These are phyloP conservation scores for Latrodectus geometricus DNA, from an alignment of 1,140 invertebrate genomes.

Conservation along the genomic window DNA sequence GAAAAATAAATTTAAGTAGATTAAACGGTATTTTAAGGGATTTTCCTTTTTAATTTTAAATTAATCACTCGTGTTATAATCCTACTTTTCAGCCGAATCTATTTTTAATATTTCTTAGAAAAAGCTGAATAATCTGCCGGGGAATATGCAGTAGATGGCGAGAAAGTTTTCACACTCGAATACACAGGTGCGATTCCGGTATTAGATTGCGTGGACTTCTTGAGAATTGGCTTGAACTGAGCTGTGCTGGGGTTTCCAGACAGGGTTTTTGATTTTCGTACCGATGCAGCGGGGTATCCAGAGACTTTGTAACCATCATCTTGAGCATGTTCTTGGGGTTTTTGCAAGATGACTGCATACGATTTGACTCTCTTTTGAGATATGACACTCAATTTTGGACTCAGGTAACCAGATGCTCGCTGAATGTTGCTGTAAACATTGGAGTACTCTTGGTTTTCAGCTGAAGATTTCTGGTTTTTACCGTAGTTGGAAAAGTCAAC, in stretches of 20 bases:
- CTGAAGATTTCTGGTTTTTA: not conserved
- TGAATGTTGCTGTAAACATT: not conserved
- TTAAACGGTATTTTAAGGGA: no score
- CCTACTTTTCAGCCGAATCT: no score
- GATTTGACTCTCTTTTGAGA: slow-evolving; percentile 17
- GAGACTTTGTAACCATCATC: not conserved
- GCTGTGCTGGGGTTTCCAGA: not conserved
- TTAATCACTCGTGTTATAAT: no score
- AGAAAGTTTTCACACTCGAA: not conserved
- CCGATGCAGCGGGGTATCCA: not conserved
- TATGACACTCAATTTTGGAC: not conserved
- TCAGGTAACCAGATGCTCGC: not conserved
- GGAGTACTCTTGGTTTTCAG: not conserved
- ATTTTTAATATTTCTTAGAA: no score
- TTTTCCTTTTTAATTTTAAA: no score
- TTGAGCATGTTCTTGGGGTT: not conserved
- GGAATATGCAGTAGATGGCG: not conserved
- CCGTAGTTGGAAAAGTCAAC: not conserved
- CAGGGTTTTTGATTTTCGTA: not conserved
- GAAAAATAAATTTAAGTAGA: no score
- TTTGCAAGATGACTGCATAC: slow-evolving; percentile 29
- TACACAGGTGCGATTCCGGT: not conserved
- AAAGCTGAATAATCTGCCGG: not conserved
- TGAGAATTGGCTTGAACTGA: not conserved
- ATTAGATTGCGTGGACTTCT: not conserved